phyloP scores from a whole-genome alignment of 2,797 vertebrate species.

The Hippocampus kuda region DNA sequence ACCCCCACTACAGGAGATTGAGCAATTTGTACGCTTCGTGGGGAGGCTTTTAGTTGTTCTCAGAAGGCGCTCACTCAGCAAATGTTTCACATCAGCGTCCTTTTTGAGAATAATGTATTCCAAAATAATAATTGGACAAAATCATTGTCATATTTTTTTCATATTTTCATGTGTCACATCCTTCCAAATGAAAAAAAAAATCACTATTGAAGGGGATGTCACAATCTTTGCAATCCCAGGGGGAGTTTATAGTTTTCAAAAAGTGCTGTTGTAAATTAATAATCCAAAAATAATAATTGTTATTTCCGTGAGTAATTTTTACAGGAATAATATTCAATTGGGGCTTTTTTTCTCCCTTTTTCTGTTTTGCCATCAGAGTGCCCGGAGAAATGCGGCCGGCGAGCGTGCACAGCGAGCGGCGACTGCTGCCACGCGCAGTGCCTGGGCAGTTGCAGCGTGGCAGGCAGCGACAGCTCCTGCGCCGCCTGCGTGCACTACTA shows the following conservation, averaged over 20 bases:
- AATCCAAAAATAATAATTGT: too few relatives aligned
- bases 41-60: slow-evolving; percentile 38
- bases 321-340: neutral
- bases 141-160: too few relatives aligned
- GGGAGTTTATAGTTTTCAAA: too few relatives aligned
- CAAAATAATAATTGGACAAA: too few relatives aligned
- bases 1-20: slow-evolving; percentile 68
- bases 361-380: slow-evolving; percentile 69
- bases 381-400: slow-evolving; percentile 74
- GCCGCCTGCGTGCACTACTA: slow-evolving; percentile 87
- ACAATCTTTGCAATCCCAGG: too few relatives aligned
- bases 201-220: too few relatives aligned
- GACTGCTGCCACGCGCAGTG: slow-evolving; percentile 94
- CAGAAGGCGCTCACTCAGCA: slow-evolving; percentile 1
- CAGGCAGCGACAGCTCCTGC: slow-evolving; percentile 75
- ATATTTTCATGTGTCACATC: too few relatives aligned
- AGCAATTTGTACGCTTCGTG: slow-evolving; percentile 62
- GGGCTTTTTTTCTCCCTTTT: neutral
- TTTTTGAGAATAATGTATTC: neutral
- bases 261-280: too few relatives aligned
- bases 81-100: neutral
- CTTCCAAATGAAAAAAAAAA: too few relatives aligned
- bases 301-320: neutral
- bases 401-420: slow-evolving; percentile 74
- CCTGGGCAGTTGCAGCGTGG: slow-evolving; percentile 82